Evolutionary conservation across 1,140 invertebrate genomes (phyloP), one percentile per base, ranked within the genome.

Genomic region (Drosophila nebulosa): DNA sequence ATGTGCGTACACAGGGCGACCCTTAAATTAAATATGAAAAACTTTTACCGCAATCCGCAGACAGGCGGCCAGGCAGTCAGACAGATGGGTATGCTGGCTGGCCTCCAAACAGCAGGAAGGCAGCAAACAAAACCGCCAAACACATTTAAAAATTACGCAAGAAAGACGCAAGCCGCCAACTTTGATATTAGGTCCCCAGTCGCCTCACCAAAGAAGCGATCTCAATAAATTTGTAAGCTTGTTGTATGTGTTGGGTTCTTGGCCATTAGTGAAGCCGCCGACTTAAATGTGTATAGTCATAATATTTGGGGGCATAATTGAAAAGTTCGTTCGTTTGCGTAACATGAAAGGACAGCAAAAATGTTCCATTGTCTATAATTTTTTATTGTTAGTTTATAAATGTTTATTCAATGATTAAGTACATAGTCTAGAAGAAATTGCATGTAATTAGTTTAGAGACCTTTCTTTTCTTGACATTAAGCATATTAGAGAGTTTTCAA

Each of bases 1-100:
- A 55, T 56, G 27, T 22, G 14, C 27, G 46, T 46, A 66, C 63
- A 27, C 16, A 58, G 64, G 74, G 42, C 18, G 50, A 35, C 62
- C 66, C 69, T 62, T 75, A 86, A 88, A 88, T 88, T 79, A 88
- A 88, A 88, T 88, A 88, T 83, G 84, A 83, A 78, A 86, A 88
- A 88, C 62, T 88, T 88, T 86, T 64, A 16, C 71, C 62, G 39
- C 63, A 61, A 51, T 51, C 22, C 58, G 14, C 52, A 46, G 39
- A 46, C 39, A 46, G 10, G 39, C 39, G 16, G 39, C 39, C 16
- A 10, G 16, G 16, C 39, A 46, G 7, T n/a, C n/a, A 46, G 39
- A 21, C 39, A 18, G 39, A 12, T 12, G 10, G 30, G 9, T 10
- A n/a, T 9, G 7, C 27, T 30, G 27, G 27, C 27, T 30, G 24